Conservation (phyloP, 53 echinoderm and acorn worm genomes). For the Mesocentrotus franciscanus region DNA sequence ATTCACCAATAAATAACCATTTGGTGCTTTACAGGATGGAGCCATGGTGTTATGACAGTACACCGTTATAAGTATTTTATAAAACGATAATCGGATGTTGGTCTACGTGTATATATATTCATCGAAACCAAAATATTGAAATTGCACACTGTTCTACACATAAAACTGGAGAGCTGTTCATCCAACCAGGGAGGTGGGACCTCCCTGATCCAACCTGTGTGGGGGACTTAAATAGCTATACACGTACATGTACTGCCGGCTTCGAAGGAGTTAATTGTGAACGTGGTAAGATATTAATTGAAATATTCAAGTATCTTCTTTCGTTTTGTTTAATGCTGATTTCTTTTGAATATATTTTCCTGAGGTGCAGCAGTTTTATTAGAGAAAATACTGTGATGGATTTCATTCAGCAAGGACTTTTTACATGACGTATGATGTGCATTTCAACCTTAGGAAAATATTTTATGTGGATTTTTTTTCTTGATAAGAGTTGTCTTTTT, state of each 20-base stretch:
- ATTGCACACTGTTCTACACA: neutral
- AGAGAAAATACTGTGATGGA: neutral
- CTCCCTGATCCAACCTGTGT: conserved; percentile 4
- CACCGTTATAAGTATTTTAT: too few relatives aligned
- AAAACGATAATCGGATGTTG: too few relatives aligned
- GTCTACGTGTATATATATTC: too few relatives aligned
- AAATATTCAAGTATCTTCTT: neutral
- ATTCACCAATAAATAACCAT: too few relatives aligned
- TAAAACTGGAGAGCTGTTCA: neutral
- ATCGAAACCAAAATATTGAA: neutral
- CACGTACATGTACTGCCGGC: too few relatives aligned
- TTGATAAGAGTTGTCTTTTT: too few relatives aligned
- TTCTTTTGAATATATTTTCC: neutral
- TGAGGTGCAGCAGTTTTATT: too few relatives aligned
- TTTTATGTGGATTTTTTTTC: neutral
- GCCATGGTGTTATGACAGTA: too few relatives aligned
- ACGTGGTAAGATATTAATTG: conserved; percentile 5
- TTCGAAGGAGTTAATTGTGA: conserved; percentile 13
- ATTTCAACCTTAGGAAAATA: too few relatives aligned
- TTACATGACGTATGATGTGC: neutral
- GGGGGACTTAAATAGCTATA: neutral
- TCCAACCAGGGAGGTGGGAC: conserved; percentile 6
- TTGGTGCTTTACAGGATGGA: too few relatives aligned
- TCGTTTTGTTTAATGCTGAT: neutral
- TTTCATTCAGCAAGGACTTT: neutral